These are phyloP conservation scores for Cydia strobilella DNA, from an alignment of 1,140 invertebrate genomes.

Conservation along the genomic window DNA sequence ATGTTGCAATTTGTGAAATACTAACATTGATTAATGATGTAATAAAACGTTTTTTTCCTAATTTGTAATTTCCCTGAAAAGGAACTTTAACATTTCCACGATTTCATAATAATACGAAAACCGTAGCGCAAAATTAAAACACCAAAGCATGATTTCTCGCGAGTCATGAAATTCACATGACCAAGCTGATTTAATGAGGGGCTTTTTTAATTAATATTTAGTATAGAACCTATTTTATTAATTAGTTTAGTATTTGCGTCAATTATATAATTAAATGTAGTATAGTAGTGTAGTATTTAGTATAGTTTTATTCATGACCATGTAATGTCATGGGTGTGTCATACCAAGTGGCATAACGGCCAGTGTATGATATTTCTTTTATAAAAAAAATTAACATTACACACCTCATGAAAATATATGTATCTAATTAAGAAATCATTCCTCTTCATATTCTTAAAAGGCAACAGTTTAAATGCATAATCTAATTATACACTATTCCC, in stretches of 20 bases:
- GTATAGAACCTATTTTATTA: background rate
- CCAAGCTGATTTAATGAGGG: conserved; percentile 22
- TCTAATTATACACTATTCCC: conserved; percentile 16
- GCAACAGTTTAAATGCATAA: background rate
- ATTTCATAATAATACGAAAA: background rate
- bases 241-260: conserved; percentile 1
- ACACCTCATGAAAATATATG: background rate
- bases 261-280: too few relatives aligned
- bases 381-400: too few relatives aligned
- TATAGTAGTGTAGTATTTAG: background rate
- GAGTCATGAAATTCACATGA: conserved; percentile 9
- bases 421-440: background rate
- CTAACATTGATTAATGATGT: background rate
- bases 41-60: background rate
- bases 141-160: background rate
- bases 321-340: too few relatives aligned
- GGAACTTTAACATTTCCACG: background rate
- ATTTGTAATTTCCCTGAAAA: background rate
- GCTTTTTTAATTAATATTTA: background rate
- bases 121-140: conserved; percentile 12
- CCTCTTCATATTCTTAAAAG: background rate
- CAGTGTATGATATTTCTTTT: too few relatives aligned
- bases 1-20: too few relatives aligned
- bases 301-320: too few relatives aligned
- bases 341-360: too few relatives aligned